Percentiles rank a stretch among this genome's conserved stretches.
These are phyloP conservation scores for Phengaris arion DNA, from an alignment of 2,888 invertebrate genomes.

Conservation along the genomic window DNA sequence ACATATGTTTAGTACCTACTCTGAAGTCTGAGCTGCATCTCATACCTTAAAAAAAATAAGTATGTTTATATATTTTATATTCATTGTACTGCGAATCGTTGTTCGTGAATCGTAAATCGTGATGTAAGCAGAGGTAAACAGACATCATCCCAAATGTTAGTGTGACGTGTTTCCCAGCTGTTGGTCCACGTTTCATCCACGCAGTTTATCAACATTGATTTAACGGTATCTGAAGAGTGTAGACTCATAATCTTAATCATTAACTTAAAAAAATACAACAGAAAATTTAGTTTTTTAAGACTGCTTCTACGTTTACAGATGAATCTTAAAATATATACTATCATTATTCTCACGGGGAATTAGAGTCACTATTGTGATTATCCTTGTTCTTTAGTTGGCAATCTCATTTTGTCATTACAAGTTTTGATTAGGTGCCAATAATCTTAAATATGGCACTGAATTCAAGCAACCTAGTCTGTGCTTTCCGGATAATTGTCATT, in stretches of 20 bases:
- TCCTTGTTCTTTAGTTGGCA: constrained; percentile 1
- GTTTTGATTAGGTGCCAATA: constrained; percentile 11
- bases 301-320: too few relatives aligned
- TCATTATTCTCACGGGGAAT: background rate
- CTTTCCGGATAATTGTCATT: background rate
- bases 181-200: background rate
- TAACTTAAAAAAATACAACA: too few relatives aligned
- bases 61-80: too few relatives aligned
- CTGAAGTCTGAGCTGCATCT: too few relatives aligned
- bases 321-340: too few relatives aligned
- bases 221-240: background rate
- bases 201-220: background rate
- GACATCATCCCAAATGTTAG: background rate
- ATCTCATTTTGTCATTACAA: background rate
- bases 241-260: background rate
- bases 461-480: background rate
- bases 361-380: background rate
- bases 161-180: background rate
- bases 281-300: too few relatives aligned
- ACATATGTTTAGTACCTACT: too few relatives aligned
- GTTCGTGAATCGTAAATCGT: background rate
- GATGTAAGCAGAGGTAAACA: background rate
- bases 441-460: constrained; percentile 3
- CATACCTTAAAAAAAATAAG: too few relatives aligned
- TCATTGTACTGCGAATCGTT: background rate